phyloP scores from a whole-genome alignment of 2,888 invertebrate genomes.

The Camponotus fellah region DNA sequence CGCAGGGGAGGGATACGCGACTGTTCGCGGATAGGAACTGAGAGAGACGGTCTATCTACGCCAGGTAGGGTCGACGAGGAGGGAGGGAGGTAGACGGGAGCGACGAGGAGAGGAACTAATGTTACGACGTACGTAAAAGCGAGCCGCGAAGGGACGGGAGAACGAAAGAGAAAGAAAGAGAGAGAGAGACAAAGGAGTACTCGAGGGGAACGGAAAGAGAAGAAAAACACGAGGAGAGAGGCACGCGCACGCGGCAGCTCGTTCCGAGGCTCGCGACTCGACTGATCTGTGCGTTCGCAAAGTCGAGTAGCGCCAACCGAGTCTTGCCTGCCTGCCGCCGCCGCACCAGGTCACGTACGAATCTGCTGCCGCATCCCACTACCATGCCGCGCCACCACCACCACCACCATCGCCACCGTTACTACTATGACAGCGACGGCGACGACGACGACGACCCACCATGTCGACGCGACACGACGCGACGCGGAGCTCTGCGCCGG shows the following conservation, averaged over 20 bases:
- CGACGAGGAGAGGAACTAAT: conserved; percentile 25
- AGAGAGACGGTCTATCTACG: conserved; percentile 20
- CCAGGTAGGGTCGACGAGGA: neutral
- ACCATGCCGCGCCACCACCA: conserved; percentile 52
- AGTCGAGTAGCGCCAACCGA: conserved; percentile 75
- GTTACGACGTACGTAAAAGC: conserved; percentile 6
- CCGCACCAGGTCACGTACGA: conserved; percentile 75
- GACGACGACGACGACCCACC: conserved; percentile 20
- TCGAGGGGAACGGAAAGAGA: conserved; percentile 4
- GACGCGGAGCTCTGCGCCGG: neutral
- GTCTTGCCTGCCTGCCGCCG: conserved; percentile 61
- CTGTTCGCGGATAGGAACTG: neutral
- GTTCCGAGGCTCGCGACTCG: conserved; percentile 73
- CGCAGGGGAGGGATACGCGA: conserved; percentile 33
- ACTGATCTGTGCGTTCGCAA: conserved; percentile 75
- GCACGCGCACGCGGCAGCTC: conserved; percentile 63
- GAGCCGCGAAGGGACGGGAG: conserved; percentile 9
- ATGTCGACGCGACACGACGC: conserved; percentile 18
- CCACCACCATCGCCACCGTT: neutral
- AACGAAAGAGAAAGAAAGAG: neutral
- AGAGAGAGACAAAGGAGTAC: neutral
- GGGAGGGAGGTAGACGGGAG: neutral
- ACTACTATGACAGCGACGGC: neutral
- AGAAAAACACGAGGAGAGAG: conserved; percentile 31
- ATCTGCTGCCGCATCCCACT: conserved; percentile 71